A percentile compares a stretch with the other conserved stretches of the same genome.
Evolutionary conservation across 2,797 vertebrate species (phyloP).

Genomic region (Mormyrus hasselquistii): DNA sequence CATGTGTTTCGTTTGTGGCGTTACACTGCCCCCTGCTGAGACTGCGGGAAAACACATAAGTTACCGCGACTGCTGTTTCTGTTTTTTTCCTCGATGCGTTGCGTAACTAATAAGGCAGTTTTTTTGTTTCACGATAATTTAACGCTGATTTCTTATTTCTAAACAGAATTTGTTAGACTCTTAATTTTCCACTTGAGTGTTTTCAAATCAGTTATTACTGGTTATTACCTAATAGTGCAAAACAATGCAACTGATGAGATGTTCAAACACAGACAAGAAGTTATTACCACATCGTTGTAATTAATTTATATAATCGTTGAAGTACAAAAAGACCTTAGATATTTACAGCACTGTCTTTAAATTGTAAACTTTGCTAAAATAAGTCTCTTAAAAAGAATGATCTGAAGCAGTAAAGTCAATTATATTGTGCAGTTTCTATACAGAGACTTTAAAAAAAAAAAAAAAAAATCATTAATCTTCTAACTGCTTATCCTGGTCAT

Average conservation of each 20-base stretch:
- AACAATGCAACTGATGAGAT: not conserved
- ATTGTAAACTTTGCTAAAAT: not conserved
- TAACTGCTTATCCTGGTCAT: not conserved
- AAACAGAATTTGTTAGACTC: not conserved
- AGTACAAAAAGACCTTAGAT: not conserved
- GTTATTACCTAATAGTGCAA: not conserved
- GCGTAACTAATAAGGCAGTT: not conserved
- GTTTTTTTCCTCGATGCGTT: not conserved
- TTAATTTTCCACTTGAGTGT: not conserved
- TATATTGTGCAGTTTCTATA: not conserved
- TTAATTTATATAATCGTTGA: not conserved
- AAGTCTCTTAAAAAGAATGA: not conserved
- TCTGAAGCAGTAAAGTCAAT: not conserved
- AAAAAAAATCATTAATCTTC: not conserved
- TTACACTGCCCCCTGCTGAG: conserved; percentile 49
- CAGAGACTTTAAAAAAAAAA: not conserved
- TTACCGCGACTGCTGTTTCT: not conserved
- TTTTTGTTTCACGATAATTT: not conserved
- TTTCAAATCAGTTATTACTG: not conserved
- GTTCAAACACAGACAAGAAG: not conserved
- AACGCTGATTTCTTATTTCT: not conserved
- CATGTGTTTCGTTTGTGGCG: not conserved
- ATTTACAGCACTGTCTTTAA: not conserved
- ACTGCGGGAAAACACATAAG: not conserved
- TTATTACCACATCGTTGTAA: not conserved